A percentile compares a stretch with the other conserved stretches of the same genome.
Conservation (phyloP, 2,797 vertebrate genomes). For the Huso huso region DNA sequence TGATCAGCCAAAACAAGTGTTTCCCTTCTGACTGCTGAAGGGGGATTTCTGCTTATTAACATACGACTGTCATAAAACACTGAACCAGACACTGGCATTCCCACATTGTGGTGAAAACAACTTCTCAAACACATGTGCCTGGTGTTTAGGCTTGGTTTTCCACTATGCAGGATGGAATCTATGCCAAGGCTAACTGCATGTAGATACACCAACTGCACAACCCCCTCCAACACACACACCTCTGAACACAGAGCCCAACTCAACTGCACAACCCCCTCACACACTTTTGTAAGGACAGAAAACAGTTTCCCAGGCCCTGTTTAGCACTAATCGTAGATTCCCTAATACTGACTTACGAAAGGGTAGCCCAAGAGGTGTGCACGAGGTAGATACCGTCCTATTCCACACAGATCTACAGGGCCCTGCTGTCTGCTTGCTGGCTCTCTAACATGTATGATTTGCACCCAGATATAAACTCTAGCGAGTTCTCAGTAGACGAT, state of each 20-base stretch:
- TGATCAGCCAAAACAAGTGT: slow-evolving; percentile 37
- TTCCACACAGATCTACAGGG: too few species aligned
- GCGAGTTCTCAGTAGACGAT: too few species aligned
- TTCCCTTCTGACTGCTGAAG: slow-evolving; percentile 60
- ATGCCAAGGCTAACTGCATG: slow-evolving; percentile 59
- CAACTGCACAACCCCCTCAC: slow-evolving; percentile 28
- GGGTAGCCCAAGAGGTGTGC: too few species aligned
- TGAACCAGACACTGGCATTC: slow-evolving; percentile 51
- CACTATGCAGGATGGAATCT: slow-evolving; percentile 27
- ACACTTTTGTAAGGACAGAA: too few species aligned
- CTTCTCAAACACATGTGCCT: slow-evolving; percentile 61
- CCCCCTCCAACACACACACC: slow-evolving; percentile 27
- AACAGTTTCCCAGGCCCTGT: too few species aligned
- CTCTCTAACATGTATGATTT: too few species aligned
- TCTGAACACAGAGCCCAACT: slow-evolving; percentile 33
- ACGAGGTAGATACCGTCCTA: too few species aligned
- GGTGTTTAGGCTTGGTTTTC: slow-evolving; percentile 62
- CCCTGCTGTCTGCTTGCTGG: too few species aligned
- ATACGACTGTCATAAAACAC: slow-evolving; percentile 74
- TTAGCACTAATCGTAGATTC: too few species aligned
- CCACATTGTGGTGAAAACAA: slow-evolving; percentile 18
- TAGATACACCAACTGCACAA: slow-evolving; percentile 44
- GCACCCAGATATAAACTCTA: too few species aligned
- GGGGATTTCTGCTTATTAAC: slow-evolving; percentile 89
- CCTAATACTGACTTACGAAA: too few species aligned